These are phyloP conservation scores for Nesoenas mayeri DNA, from an alignment of 2,113 vertebrate genomes.

Conservation along the genomic window DNA sequence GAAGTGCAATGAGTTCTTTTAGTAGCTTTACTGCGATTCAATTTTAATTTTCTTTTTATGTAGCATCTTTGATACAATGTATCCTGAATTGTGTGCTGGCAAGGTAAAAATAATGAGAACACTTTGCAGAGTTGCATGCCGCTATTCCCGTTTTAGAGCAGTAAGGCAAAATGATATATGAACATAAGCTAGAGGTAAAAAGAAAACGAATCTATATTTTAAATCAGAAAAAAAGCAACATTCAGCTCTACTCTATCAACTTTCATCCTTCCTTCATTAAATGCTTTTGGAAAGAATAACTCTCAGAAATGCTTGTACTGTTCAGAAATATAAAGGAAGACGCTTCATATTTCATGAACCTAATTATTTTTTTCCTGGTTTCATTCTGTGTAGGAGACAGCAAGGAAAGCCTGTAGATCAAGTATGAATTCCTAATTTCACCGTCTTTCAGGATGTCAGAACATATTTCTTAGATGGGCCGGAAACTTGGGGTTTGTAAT, in stretches of 20 bases:
- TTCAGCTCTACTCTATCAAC: not conserved
- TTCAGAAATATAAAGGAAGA: not conserved
- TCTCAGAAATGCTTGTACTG: not conserved
- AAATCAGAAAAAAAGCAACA: not conserved
- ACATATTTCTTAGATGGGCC: not conserved
- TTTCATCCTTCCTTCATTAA: constrained; percentile 37
- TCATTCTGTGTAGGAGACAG: not conserved
- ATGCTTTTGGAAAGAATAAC: not conserved
- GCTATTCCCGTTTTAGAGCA: not conserved
- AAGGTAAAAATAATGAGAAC: constrained; percentile 1
- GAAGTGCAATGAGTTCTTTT: not conserved
- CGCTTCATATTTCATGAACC: not conserved
- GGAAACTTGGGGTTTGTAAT: not conserved
- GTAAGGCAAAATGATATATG: not conserved
- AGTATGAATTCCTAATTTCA: not conserved
- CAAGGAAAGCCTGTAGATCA: not conserved
- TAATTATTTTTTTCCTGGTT: not conserved
- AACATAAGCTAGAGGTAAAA: not conserved
- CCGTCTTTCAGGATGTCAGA: not conserved
- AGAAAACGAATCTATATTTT: constrained; percentile 14
- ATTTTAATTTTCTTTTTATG: constrained; percentile 56
- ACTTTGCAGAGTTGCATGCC: not conserved
- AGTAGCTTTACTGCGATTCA: not conserved
- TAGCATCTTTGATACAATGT: not conserved
- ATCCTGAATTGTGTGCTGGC: not conserved